Conservation (phyloP, 2,888 invertebrate genomes). For the Epistrophe grossulariae region DNA sequence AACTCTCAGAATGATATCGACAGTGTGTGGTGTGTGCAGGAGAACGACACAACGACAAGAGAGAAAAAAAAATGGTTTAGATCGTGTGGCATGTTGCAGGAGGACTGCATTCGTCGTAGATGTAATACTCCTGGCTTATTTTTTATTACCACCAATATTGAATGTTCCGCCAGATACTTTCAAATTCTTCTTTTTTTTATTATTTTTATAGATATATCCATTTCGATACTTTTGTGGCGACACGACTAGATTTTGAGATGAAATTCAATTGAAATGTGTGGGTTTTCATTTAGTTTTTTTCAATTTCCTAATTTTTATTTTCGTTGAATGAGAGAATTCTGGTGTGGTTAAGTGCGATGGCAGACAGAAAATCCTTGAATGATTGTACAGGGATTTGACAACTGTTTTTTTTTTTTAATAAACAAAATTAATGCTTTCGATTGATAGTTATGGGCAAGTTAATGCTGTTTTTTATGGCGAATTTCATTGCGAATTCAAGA, state of each 20-base stretch:
- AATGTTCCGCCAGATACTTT: slow-evolving; percentile 78
- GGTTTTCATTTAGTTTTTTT: slow-evolving; percentile 36
- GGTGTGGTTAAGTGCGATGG: slow-evolving; percentile 1
- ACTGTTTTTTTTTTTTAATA: slow-evolving; percentile 46
- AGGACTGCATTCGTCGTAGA: slow-evolving; percentile 71
- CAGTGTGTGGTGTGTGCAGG: slow-evolving; percentile 26
- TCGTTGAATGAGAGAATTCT: slow-evolving; percentile 5
- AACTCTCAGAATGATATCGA: slow-evolving; percentile 11
- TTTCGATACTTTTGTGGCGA: slow-evolving; percentile 57
- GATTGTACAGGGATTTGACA: slow-evolving; percentile 48
- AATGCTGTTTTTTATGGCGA: background rate
- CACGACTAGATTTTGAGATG: slow-evolving; percentile 32
- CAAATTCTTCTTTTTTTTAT: slow-evolving; percentile 8
- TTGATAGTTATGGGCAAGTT: slow-evolving; percentile 37
- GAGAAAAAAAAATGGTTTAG: slow-evolving; percentile 29
- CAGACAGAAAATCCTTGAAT: slow-evolving; percentile 67
- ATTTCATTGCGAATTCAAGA: background rate
- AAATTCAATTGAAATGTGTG: slow-evolving; percentile 66
- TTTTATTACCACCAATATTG: slow-evolving; percentile 82
- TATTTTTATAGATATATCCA: slow-evolving; percentile 28
- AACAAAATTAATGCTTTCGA: slow-evolving; percentile 41
- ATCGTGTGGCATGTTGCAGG: slow-evolving; percentile 61
- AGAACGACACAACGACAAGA: background rate
- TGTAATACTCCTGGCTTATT: slow-evolving; percentile 82
- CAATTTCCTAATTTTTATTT: slow-evolving; percentile 71